Base-by-base conservation (phyloP, 2,113 vertebrate genomes). In the Petroica traversi region DNA sequence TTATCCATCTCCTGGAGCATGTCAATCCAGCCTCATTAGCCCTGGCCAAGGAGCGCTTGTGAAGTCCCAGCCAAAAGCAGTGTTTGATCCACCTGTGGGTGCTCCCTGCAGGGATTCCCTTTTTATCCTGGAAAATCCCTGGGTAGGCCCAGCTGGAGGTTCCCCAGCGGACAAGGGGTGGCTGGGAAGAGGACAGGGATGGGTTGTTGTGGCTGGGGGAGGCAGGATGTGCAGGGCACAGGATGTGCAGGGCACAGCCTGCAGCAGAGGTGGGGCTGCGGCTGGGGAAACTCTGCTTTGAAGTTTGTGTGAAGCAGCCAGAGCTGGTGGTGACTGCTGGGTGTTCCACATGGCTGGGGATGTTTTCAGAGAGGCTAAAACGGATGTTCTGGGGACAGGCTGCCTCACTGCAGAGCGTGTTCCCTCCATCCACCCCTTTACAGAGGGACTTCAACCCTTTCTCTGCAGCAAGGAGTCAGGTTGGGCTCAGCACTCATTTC, bases 31-130 rank as follows among this genome's bases (percentile, higher is more conserved):
- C 58, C 66, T 19, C 1, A 0, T 8, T 9, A 33, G 14, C 17
- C 67, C 48, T 13, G 8, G 48, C 20, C 41, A 31, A 25, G 33
- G 5, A 38, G 22, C 12, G 5, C 8, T 25, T 14, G 29, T 4
- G 85, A 64, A 49, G 45, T 4, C 51, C 54, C 43, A 81, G 54
- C 36, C 28, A 36, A 69, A 92, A 57, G 69, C 69, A 45, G 25
- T 2, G 0, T 57, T 57, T 31, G 69, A 48, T 31, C 24, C 15
- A 19, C n/a, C 24, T 3, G 0, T 5, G 61, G 46, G n/a, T 57
- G 49, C 45, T 93, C 24, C 29, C 36, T 26, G 16, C 19, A 33
- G 54, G 29, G 28, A 23, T 55, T 43, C 66, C 10, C 33, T 14
- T 48, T 52, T 15, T 23, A 12, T 1, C 43, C 71, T 54, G 19